Conservation (phyloP, 2,113 vertebrate species). For the Myrmophylax atrothorax region DNA sequence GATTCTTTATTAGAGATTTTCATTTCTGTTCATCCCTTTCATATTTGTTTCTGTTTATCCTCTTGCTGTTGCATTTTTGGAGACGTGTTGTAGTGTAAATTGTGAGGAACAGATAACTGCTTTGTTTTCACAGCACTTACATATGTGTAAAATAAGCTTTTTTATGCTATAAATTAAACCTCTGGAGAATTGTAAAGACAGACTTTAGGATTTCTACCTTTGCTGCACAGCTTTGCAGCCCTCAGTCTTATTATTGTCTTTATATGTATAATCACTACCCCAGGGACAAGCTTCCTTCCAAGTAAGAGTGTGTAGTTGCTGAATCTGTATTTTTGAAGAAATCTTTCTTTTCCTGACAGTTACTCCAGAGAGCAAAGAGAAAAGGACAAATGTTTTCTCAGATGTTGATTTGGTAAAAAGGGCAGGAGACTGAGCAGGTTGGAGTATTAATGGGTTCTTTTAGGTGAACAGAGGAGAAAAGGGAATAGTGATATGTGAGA, state of each 20-base stretch:
- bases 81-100: neutral
- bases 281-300: slow-evolving; percentile 50
- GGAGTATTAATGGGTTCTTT: neutral
- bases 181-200: neutral
- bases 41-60: slow-evolving; percentile 10
- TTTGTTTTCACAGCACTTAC: neutral
- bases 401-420: slow-evolving; percentile 35
- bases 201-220: slow-evolving; percentile 42
- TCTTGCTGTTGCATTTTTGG: neutral
- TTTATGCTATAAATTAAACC: slow-evolving; percentile 34
- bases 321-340: slow-evolving; percentile 44
- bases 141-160: neutral
- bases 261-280: slow-evolving; percentile 69
- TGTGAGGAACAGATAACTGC: neutral
- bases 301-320: slow-evolving; percentile 56
- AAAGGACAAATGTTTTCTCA: slow-evolving; percentile 46
- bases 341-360: slow-evolving; percentile 6
- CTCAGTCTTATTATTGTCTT: slow-evolving; percentile 65
- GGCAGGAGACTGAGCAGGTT: neutral
- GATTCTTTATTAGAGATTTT: neutral
- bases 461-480: neutral
- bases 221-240: slow-evolving; percentile 28
- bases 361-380: slow-evolving; percentile 19
- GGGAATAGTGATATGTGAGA: neutral
- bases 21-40: neutral